phyloP scores from a whole-genome alignment of 2,797 vertebrate genomes.

The Stomatorhinus walkeri region DNA sequence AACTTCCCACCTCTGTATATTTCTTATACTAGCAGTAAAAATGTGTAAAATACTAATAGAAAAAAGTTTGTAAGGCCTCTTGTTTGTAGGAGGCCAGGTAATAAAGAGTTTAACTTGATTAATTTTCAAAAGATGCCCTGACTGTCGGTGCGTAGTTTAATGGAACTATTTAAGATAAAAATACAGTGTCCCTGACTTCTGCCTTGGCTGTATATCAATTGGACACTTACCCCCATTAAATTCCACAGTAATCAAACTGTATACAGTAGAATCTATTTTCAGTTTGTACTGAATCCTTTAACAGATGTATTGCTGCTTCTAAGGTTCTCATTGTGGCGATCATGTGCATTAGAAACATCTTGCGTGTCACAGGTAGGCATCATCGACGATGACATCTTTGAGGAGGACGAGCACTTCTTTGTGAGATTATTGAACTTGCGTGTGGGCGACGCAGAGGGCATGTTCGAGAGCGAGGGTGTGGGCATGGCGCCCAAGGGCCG shows the following conservation, averaged over 20 bases:
- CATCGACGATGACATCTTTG: slow-evolving; percentile 91
- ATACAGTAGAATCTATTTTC: background rate
- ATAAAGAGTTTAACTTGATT: background rate
- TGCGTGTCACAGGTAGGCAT: slow-evolving; percentile 65
- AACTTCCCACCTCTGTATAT: background rate
- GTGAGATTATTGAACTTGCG: slow-evolving; percentile 79
- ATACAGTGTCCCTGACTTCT: background rate
- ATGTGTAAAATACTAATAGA: background rate
- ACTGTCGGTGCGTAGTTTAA: background rate
- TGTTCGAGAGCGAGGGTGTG: slow-evolving; percentile 76
- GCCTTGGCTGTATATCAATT: background rate
- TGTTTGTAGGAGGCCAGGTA: background rate
- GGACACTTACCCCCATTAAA: background rate
- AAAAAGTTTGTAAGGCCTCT: background rate
- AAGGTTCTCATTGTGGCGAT: background rate
- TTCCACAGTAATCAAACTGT: background rate
- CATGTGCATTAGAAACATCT: background rate
- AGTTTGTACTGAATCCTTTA: background rate
- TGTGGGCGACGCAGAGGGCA: slow-evolving; percentile 78
- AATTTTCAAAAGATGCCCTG: background rate
- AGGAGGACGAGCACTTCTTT: slow-evolving; percentile 88
- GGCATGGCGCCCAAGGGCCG: slow-evolving; percentile 69
- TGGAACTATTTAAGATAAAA: background rate
- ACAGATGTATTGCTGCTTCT: too few species aligned
- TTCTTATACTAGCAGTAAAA: background rate